phyloP scores from a whole-genome alignment of 2,113 vertebrate species.

The Mirounga angustirostris region DNA sequence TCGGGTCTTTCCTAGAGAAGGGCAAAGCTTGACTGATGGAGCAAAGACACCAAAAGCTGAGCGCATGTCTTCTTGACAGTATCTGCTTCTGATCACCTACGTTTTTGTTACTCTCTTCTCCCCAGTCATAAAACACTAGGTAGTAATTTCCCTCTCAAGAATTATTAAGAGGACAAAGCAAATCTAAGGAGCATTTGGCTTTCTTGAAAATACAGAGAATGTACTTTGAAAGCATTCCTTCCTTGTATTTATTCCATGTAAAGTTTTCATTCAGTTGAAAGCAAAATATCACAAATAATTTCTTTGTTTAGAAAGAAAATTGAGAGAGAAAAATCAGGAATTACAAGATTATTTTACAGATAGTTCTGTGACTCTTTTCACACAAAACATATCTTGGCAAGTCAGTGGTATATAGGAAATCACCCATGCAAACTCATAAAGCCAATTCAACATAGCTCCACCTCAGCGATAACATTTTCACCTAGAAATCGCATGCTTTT shows the following conservation, averaged over 20 bases:
- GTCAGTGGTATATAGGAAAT: not conserved
- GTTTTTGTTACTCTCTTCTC: not conserved
- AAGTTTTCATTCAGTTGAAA: slow-evolving; percentile 14
- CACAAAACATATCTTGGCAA: not conserved
- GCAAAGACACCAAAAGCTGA: not conserved
- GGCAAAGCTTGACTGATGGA: not conserved
- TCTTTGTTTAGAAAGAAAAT: not conserved
- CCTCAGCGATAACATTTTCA: slow-evolving; percentile 69
- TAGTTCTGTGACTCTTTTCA: slow-evolving; percentile 20
- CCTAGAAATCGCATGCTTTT: slow-evolving; percentile 59
- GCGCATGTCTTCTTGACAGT: not conserved
- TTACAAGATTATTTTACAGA: slow-evolving; percentile 20
- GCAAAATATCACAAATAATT: not conserved
- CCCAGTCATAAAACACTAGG: not conserved
- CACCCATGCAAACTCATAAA: not conserved
- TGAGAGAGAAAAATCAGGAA: not conserved
- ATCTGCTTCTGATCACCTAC: not conserved
- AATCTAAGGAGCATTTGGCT: not conserved
- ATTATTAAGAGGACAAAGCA: slow-evolving; percentile 39
- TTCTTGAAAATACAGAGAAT: not conserved
- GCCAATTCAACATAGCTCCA: slow-evolving; percentile 14
- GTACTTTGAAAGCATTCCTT: not conserved
- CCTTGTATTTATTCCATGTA: not conserved
- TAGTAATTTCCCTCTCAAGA: not conserved
- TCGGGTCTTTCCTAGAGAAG: not conserved